A percentile compares a stretch with the other conserved stretches of the same genome.
These are phyloP conservation scores for Thamnaconus septentrionalis DNA, from an alignment of 2,113 vertebrate genomes.

Conservation along the genomic window DNA sequence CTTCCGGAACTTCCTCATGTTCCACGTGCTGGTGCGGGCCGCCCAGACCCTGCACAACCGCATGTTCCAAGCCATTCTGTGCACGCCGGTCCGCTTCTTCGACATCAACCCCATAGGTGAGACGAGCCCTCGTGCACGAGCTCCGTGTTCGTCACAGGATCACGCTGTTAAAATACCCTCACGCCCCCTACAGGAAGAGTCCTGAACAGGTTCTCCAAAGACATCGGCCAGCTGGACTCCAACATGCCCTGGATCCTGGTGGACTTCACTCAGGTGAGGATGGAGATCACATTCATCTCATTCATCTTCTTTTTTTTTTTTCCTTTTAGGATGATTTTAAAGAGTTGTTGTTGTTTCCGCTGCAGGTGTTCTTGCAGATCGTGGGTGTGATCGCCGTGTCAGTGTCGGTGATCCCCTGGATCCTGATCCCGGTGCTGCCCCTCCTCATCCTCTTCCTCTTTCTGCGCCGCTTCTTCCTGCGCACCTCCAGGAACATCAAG, in stretches of 20 bases:
- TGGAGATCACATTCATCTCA: background rate
- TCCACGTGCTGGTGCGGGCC: constrained; percentile 82
- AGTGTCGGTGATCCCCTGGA: constrained; percentile 84
- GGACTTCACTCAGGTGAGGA: constrained; percentile 71
- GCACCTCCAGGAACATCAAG: constrained; percentile 86
- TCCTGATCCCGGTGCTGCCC: constrained; percentile 82
- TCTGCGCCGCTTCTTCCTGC: constrained; percentile 86
- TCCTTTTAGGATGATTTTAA: too few relatives aligned
- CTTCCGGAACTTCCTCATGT: constrained; percentile 78
- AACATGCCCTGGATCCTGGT: constrained; percentile 71
- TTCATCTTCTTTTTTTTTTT: background rate
- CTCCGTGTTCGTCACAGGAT: too few relatives aligned
- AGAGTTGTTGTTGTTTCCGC: background rate
- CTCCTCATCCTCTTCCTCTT: constrained; percentile 81
- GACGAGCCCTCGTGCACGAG: background rate
- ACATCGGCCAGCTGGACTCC: constrained; percentile 76
- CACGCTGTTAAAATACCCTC: too few relatives aligned
- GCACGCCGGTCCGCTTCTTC: constrained; percentile 85
- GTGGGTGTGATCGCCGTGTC: constrained; percentile 81
- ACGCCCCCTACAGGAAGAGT: constrained; percentile 67
- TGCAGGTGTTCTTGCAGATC: constrained; percentile 84
- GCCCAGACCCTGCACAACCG: constrained; percentile 84
- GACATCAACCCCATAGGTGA: constrained; percentile 91
- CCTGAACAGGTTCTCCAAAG: constrained; percentile 79
- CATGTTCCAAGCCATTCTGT: constrained; percentile 88